These are phyloP conservation scores for Stegodyphus mimosarum DNA, from an alignment of 1,140 invertebrate genomes.

Conservation along the genomic window DNA sequence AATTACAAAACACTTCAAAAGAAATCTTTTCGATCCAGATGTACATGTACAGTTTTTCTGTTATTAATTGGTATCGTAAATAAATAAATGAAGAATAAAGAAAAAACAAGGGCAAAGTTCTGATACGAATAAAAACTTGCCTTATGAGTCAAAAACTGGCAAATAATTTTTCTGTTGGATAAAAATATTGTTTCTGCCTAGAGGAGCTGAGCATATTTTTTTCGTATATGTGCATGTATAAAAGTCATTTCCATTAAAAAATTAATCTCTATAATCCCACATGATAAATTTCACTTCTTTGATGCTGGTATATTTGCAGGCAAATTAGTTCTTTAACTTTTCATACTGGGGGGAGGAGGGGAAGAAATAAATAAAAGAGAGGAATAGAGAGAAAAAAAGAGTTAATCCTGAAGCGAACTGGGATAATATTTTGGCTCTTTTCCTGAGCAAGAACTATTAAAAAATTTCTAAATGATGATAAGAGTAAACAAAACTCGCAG, in stretches of 20 bases:
- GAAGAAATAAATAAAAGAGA: constrained; percentile 6
- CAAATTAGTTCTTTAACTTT: constrained; percentile 47
- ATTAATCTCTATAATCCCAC: constrained; percentile 56
- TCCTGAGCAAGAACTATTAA: constrained; percentile 42
- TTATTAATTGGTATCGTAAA: no score
- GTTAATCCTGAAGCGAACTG: constrained; percentile 24
- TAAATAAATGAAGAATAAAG: no score
- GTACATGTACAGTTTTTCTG: no score
- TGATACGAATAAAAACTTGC: no score
- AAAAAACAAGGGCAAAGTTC: no score
- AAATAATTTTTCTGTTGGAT: constrained; percentile 32
- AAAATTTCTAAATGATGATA: constrained; percentile 59
- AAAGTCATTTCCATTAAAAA: constrained; percentile 55
- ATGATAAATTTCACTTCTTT: constrained; percentile 47
- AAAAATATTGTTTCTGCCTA: constrained; percentile 46
- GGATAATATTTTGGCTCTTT: constrained; percentile 28
- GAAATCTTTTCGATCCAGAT: no score
- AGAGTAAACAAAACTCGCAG: constrained; percentile 58
- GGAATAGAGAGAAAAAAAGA: not conserved
- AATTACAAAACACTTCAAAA: no score
- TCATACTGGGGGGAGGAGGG: constrained; percentile 1
- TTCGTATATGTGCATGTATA: constrained; percentile 9
- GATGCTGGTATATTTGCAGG: constrained; percentile 36
- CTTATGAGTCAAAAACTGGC: not conserved
- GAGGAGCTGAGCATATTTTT: not conserved